phyloP scores from a whole-genome alignment of 1,140 invertebrate species.

The Littorina saxatilis region DNA sequence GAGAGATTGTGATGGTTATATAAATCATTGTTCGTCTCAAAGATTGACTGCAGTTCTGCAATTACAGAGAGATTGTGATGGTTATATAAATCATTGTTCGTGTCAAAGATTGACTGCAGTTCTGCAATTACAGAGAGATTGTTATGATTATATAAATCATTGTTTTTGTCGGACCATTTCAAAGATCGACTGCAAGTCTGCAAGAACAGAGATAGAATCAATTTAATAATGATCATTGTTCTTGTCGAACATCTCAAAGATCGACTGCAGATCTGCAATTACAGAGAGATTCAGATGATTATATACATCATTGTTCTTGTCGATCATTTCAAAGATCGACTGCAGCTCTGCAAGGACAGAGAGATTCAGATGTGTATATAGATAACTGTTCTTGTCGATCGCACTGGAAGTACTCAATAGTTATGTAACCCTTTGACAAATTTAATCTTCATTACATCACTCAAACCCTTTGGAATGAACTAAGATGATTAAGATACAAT shows the following conservation, averaged over 20 bases:
- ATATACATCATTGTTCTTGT: neutral
- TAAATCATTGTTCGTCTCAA: neutral
- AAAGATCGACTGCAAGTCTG: no score
- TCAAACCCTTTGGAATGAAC: no score
- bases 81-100: neutral
- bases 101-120: no score
- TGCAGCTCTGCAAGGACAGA: no score
- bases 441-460: no score
- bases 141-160: neutral
- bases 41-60: no score
- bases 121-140: neutral
- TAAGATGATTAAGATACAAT: no score
- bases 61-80: neutral
- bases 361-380: neutral
- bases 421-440: no score
- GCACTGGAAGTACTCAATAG: no score
- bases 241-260: no score
- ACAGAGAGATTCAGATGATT: neutral
- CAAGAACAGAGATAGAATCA: neutral
- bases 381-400: neutral
- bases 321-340: no score
- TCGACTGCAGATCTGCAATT: neutral
- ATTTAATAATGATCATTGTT: neutral
- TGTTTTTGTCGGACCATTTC: no score
- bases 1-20: neutral